phyloP scores from a whole-genome alignment of 2,113 vertebrate species.

The Rhabdomys dilectus region DNA sequence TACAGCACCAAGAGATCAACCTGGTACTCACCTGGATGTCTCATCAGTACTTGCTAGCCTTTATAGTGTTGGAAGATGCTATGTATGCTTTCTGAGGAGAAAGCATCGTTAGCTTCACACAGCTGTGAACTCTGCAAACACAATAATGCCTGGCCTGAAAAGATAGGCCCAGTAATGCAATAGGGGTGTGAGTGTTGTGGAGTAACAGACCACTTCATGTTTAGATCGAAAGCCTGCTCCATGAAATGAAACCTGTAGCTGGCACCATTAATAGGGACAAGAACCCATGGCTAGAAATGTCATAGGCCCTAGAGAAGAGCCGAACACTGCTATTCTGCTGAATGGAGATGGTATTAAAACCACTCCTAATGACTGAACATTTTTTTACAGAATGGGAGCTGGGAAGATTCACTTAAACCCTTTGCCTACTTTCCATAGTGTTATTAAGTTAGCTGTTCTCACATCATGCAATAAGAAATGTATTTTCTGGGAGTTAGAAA shows the following conservation, averaged over 20 bases:
- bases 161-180: not conserved
- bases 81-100: not conserved
- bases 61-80: not conserved
- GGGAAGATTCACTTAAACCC: not conserved
- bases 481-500: not conserved
- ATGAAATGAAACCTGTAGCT: not conserved
- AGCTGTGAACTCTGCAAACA: not conserved
- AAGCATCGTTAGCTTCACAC: not conserved
- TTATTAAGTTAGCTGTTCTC: not conserved
- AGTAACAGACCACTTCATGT: not conserved
- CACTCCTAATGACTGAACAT: not conserved
- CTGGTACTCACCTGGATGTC: not conserved
- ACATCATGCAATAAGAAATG: not conserved
- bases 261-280: not conserved
- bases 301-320: not conserved
- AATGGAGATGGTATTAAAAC: not conserved
- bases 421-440: not conserved
- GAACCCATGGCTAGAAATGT: not conserved
- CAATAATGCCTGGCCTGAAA: not conserved
- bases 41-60: not conserved
- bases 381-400: not conserved
- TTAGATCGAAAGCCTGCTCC: too few relatives aligned
- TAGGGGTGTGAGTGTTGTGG: not conserved
- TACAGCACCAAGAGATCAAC: not conserved
- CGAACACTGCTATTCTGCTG: not conserved